phyloP scores from a whole-genome alignment of 2,888 invertebrate genomes.

The Graphium colonna region DNA sequence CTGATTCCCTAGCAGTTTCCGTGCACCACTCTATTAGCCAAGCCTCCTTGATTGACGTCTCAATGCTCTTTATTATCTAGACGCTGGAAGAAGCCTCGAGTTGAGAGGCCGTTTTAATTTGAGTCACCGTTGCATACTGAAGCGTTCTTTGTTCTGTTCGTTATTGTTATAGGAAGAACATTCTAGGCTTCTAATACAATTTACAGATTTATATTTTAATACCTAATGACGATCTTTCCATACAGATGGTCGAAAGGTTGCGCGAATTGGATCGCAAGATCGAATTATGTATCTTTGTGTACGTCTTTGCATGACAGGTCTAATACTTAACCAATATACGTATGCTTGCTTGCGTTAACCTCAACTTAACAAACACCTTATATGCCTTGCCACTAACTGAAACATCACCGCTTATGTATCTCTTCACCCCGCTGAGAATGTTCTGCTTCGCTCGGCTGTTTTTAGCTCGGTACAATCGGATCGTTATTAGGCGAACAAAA shows the following conservation, averaged over 20 bases:
- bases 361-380: constrained; percentile 61
- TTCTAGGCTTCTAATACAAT: constrained; percentile 15
- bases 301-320: constrained; percentile 34
- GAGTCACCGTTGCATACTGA: constrained; percentile 27
- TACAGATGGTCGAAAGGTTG: background rate
- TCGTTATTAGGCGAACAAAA: constrained; percentile 29
- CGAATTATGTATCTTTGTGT: constrained; percentile 6
- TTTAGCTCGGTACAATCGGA: constrained; percentile 36
- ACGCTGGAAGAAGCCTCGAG: constrained; percentile 31
- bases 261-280: background rate
- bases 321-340: constrained; percentile 25
- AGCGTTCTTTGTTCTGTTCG: constrained; percentile 32
- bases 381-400: constrained; percentile 78
- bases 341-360: constrained; percentile 67
- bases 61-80: constrained; percentile 46
- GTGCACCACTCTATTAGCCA: constrained; percentile 46
- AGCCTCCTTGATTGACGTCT: constrained; percentile 47
- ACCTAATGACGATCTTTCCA: background rate
- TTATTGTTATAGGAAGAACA: constrained; percentile 19
- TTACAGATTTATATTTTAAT: background rate
- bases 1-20: constrained; percentile 46
- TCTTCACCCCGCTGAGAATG: constrained; percentile 77
- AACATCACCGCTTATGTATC: constrained; percentile 69
- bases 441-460: constrained; percentile 74
- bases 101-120: constrained; percentile 35